Evolutionary conservation across 2,113 vertebrate genomes (phyloP).

Genomic region (Misgurnus mizolepis): DNA sequence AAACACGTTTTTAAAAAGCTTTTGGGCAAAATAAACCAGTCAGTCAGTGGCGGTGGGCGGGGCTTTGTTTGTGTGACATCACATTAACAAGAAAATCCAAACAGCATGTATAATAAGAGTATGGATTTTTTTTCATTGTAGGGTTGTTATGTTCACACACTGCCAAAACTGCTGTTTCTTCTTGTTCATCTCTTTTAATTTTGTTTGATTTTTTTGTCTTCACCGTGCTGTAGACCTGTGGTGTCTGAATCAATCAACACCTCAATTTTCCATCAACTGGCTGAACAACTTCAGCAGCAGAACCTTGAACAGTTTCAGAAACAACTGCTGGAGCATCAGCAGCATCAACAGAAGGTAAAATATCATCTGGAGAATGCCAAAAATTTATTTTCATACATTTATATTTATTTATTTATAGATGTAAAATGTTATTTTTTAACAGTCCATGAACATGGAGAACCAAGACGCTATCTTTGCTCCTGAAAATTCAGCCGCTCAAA

Average conservation of each 20-base stretch:
- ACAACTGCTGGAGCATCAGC: slow-evolving; percentile 86
- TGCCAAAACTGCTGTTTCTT: neutral
- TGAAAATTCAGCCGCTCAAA: slow-evolving; percentile 83
- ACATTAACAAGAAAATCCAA: no score
- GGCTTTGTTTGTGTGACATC: no score
- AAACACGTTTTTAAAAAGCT: no score
- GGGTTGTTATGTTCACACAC: no score
- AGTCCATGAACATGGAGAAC: slow-evolving; percentile 78
- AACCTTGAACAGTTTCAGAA: slow-evolving; percentile 97
- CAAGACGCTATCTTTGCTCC: slow-evolving; percentile 90
- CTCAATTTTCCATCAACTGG: slow-evolving; percentile 96
- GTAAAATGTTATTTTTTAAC: neutral
- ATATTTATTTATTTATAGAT: neutral
- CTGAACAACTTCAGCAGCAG: slow-evolving; percentile 96
- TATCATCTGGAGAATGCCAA: neutral
- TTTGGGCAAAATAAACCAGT: no score
- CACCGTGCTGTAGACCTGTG: slow-evolving; percentile 78
- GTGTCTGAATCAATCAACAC: slow-evolving; percentile 96
- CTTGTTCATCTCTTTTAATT: neutral
- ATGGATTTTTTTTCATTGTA: neutral
- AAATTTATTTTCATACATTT: neutral
- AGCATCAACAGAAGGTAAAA: slow-evolving; percentile 82
- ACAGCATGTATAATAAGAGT: no score
- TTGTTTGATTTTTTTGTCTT: slow-evolving; percentile 19
- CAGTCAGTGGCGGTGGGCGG: no score